Conservation (phyloP, 1,140 invertebrate genomes). For the Atta texana region DNA sequence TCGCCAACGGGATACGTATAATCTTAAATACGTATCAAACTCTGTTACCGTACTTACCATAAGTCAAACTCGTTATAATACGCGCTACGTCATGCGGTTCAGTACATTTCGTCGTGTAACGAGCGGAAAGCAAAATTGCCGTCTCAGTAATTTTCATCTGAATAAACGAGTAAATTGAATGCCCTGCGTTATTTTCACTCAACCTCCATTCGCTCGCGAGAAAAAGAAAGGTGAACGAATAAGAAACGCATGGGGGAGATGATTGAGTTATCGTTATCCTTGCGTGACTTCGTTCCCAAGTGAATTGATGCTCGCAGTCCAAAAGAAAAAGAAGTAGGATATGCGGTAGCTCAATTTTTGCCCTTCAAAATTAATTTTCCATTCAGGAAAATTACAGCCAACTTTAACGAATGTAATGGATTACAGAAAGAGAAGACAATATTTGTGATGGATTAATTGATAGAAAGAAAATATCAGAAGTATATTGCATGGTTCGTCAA, state of each 20-base stretch:
- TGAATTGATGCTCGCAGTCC: conserved; percentile 16
- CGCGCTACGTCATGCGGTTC: conserved; percentile 33
- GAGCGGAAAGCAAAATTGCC: conserved; percentile 42
- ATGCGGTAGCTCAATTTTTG: conserved; percentile 8
- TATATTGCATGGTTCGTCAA: background rate
- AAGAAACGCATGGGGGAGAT: conserved; percentile 1
- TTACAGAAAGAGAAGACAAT: background rate
- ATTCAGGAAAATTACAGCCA: background rate
- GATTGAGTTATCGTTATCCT: conserved; percentile 40
- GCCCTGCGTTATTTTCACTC: conserved; percentile 14
- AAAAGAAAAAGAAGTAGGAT: background rate
- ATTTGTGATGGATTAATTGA: background rate
- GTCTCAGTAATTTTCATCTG: conserved; percentile 36
- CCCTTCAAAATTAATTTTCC: conserved; percentile 1
- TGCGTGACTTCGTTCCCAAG: conserved; percentile 23
- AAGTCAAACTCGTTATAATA: conserved; percentile 58
- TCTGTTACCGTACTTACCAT: conserved; percentile 49
- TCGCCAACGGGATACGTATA: conserved; percentile 45
- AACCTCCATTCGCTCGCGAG: background rate
- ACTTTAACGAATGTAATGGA: background rate
- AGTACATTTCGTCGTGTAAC: conserved; percentile 32
- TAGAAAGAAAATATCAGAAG: background rate
- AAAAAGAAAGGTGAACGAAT: background rate
- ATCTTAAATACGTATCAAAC: conserved; percentile 58
- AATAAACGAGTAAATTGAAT: conserved; percentile 44